phyloP scores from a whole-genome alignment of 2,797 vertebrate genomes.

The Ptychadena robeensis region DNA sequence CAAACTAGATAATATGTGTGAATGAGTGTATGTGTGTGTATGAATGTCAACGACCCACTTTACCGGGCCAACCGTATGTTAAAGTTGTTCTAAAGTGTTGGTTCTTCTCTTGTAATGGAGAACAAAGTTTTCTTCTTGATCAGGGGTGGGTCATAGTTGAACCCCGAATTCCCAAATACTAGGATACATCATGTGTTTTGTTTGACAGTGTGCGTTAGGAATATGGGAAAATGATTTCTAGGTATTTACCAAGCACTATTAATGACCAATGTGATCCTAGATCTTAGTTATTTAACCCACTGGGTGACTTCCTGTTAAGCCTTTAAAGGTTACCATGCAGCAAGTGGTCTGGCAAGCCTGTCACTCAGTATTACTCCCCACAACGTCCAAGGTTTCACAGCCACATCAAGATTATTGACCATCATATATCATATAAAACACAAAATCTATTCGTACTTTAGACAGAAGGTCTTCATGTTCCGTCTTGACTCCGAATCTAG shows the following conservation, averaged over 20 bases:
- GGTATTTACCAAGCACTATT: background rate
- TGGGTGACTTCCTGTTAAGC: background rate
- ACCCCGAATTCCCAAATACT: too few species aligned
- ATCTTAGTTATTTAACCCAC: background rate
- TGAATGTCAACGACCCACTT: too few species aligned
- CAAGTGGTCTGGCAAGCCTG: background rate
- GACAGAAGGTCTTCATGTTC: conserved; percentile 94
- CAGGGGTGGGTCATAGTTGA: background rate
- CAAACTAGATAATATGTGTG: too few species aligned
- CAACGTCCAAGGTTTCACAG: background rate
- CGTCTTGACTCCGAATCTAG: conserved; percentile 93
- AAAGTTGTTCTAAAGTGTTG: too few species aligned
- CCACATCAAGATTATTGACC: background rate
- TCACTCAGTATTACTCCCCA: background rate
- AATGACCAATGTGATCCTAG: background rate
- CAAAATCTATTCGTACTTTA: conserved; percentile 76
- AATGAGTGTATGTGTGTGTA: too few species aligned
- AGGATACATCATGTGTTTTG: too few species aligned
- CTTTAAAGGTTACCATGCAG: background rate
- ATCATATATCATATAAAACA: background rate
- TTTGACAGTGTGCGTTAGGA: background rate
- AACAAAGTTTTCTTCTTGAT: too few species aligned
- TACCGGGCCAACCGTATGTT: too few species aligned
- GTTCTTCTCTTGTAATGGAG: too few species aligned
- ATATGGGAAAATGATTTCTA: background rate